phyloP scores from a whole-genome alignment of 2,888 invertebrate species.

The Bunonema sp. region DNA sequence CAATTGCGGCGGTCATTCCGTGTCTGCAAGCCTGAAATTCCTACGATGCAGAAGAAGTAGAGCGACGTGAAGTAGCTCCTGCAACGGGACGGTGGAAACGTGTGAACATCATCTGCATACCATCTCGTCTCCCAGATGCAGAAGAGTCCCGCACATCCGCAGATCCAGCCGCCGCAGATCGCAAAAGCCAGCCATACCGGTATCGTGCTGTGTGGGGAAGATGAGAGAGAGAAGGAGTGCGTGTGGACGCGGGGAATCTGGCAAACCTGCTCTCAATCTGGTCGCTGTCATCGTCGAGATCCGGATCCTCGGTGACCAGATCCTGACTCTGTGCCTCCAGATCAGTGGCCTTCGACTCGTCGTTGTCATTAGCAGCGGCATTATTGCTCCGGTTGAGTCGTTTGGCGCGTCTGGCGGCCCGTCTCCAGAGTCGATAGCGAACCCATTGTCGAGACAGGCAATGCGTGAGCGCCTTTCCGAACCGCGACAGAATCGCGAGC shows the following conservation, averaged over 20 bases:
- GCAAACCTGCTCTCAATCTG: no score
- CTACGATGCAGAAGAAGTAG: conserved; percentile 89
- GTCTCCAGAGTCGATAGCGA: background rate
- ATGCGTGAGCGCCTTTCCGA: conserved; percentile 60
- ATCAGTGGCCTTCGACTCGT: no score
- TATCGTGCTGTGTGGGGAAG: conserved; percentile 19
- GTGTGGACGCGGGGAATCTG: no score
- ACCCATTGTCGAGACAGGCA: conserved; percentile 8
- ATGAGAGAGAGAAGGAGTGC: background rate
- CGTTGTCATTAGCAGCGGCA: no score
- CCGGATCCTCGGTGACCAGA: no score
- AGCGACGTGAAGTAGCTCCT: conserved; percentile 87
- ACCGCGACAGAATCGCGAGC: conserved; percentile 76
- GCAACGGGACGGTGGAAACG: conserved; percentile 1
- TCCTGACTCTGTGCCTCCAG: no score
- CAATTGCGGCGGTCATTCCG: no score
- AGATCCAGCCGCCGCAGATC: conserved; percentile 68
- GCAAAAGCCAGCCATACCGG: conserved; percentile 75
- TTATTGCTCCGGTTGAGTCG: no score
- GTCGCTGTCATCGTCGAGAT: no score
- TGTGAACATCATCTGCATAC: background rate
- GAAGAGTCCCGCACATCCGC: conserved; percentile 66
- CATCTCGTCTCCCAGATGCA: conserved; percentile 51
- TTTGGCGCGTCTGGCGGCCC: no score
- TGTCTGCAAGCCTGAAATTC: no score